phyloP scores from a whole-genome alignment of 2,888 invertebrate species.

The Desoria tigrina region DNA sequence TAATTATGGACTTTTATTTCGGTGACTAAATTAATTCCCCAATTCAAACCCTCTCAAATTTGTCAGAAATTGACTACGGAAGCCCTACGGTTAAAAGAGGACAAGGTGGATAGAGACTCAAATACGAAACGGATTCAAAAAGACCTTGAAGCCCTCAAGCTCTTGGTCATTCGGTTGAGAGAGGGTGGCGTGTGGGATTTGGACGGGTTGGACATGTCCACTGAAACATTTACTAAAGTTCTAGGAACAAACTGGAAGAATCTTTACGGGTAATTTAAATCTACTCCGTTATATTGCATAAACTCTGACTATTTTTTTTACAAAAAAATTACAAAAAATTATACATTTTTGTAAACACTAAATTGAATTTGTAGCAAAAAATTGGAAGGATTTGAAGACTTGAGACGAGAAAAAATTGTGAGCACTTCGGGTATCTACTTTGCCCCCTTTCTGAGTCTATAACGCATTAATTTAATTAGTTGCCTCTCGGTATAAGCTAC shows the following conservation, averaged over 20 bases:
- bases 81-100: too few species aligned
- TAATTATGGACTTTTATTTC: not conserved
- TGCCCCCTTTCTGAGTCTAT: too few species aligned
- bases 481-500: too few species aligned
- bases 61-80: slow-evolving; percentile 3
- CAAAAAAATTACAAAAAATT: too few species aligned
- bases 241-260: not conserved
- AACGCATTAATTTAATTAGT: too few species aligned
- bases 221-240: not conserved
- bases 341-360: too few species aligned
- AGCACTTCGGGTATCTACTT: not conserved
- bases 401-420: not conserved
- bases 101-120: not conserved
- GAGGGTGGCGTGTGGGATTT: slow-evolving; percentile 7
- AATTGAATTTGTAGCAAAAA: not conserved
- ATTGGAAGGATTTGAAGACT: not conserved
- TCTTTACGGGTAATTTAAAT: slow-evolving; percentile 14
- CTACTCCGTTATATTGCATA: too few species aligned
- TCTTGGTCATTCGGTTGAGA: not conserved
- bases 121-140: not conserved
- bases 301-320: too few species aligned
- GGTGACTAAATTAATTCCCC: not conserved
- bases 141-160: not conserved
- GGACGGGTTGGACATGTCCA: not conserved
- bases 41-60: too few species aligned